Conservation (phyloP, 2,113 vertebrate species). For the Otus sunia region DNA sequence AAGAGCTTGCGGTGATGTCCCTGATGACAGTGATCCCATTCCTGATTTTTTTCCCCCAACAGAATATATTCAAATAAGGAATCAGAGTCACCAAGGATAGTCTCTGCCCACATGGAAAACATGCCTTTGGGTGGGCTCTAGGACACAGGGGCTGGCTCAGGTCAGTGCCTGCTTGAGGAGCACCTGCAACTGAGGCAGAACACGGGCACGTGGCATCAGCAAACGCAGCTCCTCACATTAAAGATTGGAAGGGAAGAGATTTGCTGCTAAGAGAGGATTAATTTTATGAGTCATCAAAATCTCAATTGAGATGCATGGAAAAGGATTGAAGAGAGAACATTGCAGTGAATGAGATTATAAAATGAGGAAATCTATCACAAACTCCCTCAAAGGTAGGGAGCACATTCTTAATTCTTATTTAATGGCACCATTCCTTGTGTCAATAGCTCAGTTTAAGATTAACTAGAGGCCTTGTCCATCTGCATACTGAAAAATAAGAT, state of each 20-base stretch:
- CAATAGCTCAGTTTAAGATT: neutral
- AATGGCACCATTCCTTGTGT: constrained; percentile 15
- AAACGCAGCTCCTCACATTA: neutral
- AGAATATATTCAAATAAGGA: neutral
- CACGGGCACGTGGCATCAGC: neutral
- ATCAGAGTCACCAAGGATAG: neutral
- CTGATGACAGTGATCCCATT: neutral
- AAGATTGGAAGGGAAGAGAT: neutral
- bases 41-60: neutral
- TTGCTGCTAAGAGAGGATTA: constrained; percentile 47
- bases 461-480: neutral
- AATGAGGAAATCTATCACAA: constrained; percentile 10
- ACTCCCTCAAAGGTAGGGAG: constrained; percentile 15
- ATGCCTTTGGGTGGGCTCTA: neutral
- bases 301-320: constrained; percentile 41
- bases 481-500: neutral
- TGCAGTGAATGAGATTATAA: constrained; percentile 24
- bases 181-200: neutral
- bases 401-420: constrained; percentile 40
- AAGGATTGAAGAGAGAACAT: constrained; percentile 37
- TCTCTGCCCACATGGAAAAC: accelerated
- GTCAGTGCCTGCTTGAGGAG: neutral
- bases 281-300: constrained; percentile 64
- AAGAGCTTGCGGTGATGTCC: no score
- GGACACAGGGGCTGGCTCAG: neutral